Conservation (phyloP, 1,140 invertebrate species). For the Cyphomyrmex costatus region DNA sequence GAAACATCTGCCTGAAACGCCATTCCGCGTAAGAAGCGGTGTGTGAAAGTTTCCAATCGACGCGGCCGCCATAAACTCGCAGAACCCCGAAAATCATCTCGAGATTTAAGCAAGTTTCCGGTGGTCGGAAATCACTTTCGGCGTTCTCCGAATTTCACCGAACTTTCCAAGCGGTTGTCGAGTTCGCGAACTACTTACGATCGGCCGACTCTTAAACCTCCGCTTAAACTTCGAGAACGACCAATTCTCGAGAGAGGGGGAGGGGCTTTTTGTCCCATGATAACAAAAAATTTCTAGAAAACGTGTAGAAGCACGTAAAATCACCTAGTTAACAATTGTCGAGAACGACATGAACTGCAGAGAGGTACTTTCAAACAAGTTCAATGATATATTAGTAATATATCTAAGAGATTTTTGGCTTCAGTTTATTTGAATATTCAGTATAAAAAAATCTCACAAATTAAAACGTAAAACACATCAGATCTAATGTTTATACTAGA, state of each 20-base stretch:
- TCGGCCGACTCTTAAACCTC: conserved; percentile 62
- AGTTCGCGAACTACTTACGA: conserved; percentile 65
- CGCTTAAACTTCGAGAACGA: conserved; percentile 53
- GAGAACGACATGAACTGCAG: background rate
- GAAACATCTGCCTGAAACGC: conserved; percentile 12
- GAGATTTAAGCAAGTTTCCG: conserved; percentile 64
- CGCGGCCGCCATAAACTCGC: conserved; percentile 54
- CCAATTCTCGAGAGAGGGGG: conserved; percentile 29
- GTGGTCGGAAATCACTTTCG: conserved; percentile 58
- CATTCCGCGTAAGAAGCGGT: conserved; percentile 3
- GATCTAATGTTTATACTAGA: conserved; percentile 15
- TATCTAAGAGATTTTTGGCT: background rate
- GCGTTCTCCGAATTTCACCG: conserved; percentile 48
- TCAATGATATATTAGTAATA: background rate
- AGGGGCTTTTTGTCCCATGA: conserved; percentile 28
- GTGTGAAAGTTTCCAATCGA: conserved; percentile 57
- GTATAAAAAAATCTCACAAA: background rate
- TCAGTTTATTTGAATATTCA: background rate
- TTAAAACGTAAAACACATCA: background rate
- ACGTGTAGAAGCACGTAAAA: conserved; percentile 18
- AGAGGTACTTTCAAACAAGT: background rate
- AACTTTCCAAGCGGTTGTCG: conserved; percentile 60
- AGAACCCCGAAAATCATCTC: conserved; percentile 62
- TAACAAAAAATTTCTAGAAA: conserved; percentile 28
- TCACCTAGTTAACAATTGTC: conserved; percentile 18